Conservation (phyloP, 2,797 vertebrate species). For the Argyrosomus regius region DNA sequence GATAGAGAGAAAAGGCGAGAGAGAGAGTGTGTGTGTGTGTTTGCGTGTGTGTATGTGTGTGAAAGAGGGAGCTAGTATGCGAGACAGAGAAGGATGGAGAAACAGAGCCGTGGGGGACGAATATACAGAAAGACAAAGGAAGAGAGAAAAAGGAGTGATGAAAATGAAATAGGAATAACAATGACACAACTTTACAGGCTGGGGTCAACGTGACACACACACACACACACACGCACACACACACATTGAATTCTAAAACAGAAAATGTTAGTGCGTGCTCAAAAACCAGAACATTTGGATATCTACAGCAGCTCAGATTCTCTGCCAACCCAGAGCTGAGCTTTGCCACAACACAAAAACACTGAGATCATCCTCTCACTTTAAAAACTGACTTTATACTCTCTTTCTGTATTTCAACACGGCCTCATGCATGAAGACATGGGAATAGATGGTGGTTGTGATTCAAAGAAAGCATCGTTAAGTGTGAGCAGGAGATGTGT, state of each 20-base stretch:
- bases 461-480: background rate
- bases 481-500: background rate
- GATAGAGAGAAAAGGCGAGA: background rate
- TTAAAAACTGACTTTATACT: background rate
- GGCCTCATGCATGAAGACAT: background rate
- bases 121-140: background rate
- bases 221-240: background rate
- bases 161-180: conserved; percentile 3
- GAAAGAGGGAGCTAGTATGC: conserved; percentile 8
- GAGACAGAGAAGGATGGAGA: conserved; percentile 34
- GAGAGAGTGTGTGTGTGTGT: background rate
- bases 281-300: background rate
- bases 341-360: background rate
- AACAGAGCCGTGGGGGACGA: background rate
- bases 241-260: background rate
- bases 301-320: background rate
- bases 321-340: background rate
- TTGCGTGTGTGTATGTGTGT: background rate
- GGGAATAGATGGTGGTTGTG: background rate
- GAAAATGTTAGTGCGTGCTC: background rate
- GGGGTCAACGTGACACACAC: background rate
- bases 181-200: background rate
- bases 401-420: background rate
- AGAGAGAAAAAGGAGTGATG: background rate
- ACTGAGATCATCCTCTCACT: background rate